A percentile compares a stretch with the other conserved stretches of the same genome.
phyloP scores from a whole-genome alignment of 2,113 vertebrate species.

The Tragelaphus strepsiceros region DNA sequence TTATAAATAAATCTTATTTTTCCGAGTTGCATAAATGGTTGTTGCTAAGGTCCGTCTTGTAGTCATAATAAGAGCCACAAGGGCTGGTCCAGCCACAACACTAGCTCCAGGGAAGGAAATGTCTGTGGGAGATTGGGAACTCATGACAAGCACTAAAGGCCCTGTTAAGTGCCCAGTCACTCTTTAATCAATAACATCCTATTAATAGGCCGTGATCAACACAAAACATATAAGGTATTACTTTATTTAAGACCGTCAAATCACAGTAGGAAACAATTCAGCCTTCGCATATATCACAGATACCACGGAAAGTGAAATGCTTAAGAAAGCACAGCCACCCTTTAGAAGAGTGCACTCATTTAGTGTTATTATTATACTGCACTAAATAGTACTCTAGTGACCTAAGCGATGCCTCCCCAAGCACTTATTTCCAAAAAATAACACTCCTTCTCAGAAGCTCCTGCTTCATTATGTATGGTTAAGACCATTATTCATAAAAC shows the following conservation, averaged over 20 bases:
- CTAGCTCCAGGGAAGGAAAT: background rate
- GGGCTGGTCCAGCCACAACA: background rate
- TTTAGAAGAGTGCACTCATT: background rate
- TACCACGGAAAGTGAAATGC: background rate
- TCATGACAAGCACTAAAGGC: background rate
- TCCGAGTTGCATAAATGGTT: background rate
- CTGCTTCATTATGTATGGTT: background rate
- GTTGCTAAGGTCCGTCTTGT: background rate
- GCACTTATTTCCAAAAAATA: background rate
- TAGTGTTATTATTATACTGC: background rate
- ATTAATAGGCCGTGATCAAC: background rate
- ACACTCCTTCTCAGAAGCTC: background rate
- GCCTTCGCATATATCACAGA: background rate
- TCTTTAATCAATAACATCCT: background rate
- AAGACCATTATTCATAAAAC: constrained; percentile 1
- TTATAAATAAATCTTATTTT: background rate
- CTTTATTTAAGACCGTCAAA: background rate
- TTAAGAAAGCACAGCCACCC: background rate
- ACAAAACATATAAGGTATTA: background rate
- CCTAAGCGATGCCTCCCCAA: background rate
- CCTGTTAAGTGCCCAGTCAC: background rate
- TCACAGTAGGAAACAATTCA: background rate
- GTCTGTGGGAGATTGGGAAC: too few species aligned
- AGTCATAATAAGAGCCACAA: background rate
- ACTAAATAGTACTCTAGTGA: background rate